Conservation (phyloP, 2,113 vertebrate species). For the Balaenoptera acutorostrata region DNA sequence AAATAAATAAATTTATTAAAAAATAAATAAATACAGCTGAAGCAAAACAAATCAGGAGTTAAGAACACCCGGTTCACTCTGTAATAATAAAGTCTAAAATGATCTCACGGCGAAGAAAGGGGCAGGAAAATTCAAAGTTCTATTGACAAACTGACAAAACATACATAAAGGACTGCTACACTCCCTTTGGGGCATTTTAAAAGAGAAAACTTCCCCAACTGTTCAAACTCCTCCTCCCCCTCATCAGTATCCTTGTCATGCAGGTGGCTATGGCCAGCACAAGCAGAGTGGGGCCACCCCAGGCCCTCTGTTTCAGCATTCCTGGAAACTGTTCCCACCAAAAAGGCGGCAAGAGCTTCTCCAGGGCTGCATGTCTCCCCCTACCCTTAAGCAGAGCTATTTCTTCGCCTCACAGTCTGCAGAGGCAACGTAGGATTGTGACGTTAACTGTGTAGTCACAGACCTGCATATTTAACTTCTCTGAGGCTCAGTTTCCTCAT, state of each 20-base stretch:
- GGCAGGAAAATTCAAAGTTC: constrained; percentile 9
- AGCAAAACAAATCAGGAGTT: constrained; percentile 46
- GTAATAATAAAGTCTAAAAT: constrained; percentile 20
- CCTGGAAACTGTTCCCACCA: not conserved
- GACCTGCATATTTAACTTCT: not conserved
- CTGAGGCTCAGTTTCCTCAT: not conserved
- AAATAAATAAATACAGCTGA: constrained; percentile 20
- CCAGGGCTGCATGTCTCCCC: not conserved
- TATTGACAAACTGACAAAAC: constrained; percentile 48
- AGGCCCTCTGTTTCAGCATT: not conserved
- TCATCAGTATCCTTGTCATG: not conserved
- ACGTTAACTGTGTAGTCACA: not conserved
- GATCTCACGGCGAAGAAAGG: not conserved
- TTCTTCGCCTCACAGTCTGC: not conserved
- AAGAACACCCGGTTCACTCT: constrained; percentile 7
- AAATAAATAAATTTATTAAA: too few species aligned
- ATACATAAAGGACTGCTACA: not conserved
- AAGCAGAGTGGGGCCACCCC: not conserved
- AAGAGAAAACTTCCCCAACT: not conserved
- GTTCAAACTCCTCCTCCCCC: not conserved
- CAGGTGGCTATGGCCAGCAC: not conserved
- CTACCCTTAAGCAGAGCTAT: not conserved
- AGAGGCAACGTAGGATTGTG: not conserved
- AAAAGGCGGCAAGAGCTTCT: not conserved
- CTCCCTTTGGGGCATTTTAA: not conserved